phyloP scores from a whole-genome alignment of 2,797 vertebrate species.

The Muscicapa striata region DNA sequence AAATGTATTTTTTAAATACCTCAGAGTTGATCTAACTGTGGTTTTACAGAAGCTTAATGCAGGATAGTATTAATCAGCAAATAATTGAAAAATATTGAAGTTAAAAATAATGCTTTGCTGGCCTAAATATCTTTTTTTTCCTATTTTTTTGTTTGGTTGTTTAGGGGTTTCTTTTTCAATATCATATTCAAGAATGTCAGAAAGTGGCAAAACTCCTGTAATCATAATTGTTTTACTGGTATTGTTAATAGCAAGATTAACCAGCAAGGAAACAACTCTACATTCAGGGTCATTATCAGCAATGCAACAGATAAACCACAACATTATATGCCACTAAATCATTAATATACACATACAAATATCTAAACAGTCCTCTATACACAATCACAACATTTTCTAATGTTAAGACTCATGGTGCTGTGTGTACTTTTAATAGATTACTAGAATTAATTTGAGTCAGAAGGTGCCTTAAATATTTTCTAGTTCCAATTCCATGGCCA shows the following conservation, averaged over 20 bases:
- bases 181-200: not conserved
- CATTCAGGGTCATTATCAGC: not conserved
- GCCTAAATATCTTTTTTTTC: not conserved
- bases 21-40: not conserved
- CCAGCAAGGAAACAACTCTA: not conserved
- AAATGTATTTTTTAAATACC: not conserved
- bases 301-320: not conserved
- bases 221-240: not conserved
- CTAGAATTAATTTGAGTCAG: not conserved
- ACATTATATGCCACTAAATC: not conserved
- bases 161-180: not conserved
- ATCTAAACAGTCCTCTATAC: not conserved
- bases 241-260: not conserved
- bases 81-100: not conserved
- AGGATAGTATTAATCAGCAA: not conserved
- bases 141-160: not conserved
- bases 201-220: not conserved
- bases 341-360: not conserved
- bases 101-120: not conserved
- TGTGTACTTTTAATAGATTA: not conserved
- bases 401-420: not conserved
- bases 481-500: accelerated
- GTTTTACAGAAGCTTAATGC: not conserved
- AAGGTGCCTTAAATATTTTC: not conserved
- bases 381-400: not conserved